Conservation (phyloP, 2,113 vertebrate species). For the Brachionichthys hirsutus region DNA sequence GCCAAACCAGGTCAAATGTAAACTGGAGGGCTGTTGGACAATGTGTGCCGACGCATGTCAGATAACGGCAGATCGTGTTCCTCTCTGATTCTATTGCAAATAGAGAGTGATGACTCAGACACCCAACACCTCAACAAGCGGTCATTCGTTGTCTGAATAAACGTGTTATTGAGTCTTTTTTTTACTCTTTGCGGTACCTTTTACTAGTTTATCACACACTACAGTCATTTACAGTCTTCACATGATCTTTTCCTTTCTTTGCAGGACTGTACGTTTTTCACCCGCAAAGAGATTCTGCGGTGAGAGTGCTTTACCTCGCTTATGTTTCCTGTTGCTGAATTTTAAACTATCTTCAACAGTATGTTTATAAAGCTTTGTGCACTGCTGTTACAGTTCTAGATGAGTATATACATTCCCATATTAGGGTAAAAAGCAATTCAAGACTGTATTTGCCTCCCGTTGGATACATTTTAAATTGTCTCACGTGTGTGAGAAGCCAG, state of each 20-base stretch:
- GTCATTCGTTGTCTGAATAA: too few relatives aligned
- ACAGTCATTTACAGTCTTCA: background rate
- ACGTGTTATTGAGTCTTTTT: conserved; percentile 7
- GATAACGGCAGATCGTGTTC: conserved; percentile 56
- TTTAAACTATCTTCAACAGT: too few relatives aligned
- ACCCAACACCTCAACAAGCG: conserved; percentile 2
- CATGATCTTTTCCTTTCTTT: conserved; percentile 50
- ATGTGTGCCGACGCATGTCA: conserved; percentile 39
- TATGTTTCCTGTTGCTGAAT: too few relatives aligned
- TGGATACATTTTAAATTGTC: too few relatives aligned
- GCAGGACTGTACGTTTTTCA: conserved; percentile 98
- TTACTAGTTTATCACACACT: background rate
- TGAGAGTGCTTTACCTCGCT: conserved; percentile 62
- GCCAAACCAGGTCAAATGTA: conserved; percentile 24
- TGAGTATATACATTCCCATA: background rate
- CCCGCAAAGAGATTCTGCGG: conserved; percentile 97
- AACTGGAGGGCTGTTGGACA: conserved; percentile 26
- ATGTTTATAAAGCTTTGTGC: too few relatives aligned
- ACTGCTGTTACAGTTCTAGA: background rate
- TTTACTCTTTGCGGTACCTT: background rate
- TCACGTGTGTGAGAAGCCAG: too few relatives aligned
- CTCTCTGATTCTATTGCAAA: conserved; percentile 19
- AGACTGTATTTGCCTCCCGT: too few relatives aligned
- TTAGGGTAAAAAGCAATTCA: too few relatives aligned
- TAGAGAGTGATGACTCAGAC: conserved; percentile 53